Conservation (phyloP, 2,113 vertebrate genomes). For the Microcebus ravelobensis region DNA sequence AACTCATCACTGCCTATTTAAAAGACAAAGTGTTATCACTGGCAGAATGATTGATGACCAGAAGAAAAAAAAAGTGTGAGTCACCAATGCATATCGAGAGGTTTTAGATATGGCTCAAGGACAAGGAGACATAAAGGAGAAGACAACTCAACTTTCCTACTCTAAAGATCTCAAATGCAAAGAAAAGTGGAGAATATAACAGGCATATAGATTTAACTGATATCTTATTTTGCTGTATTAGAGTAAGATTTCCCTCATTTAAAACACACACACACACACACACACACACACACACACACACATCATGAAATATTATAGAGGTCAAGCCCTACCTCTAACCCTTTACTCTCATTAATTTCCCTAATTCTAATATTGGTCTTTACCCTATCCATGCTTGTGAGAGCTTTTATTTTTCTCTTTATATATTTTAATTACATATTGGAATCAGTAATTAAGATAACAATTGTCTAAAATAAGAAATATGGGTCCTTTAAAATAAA, state of each 20-base stretch:
- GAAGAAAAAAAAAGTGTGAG: constrained; percentile 72
- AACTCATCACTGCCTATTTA: constrained; percentile 62
- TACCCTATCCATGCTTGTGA: not conserved
- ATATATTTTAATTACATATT: not conserved
- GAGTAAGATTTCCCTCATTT: not conserved
- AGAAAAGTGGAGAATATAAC: not conserved
- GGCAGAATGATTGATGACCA: constrained; percentile 71
- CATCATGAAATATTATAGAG: not conserved
- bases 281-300: too few relatives aligned
- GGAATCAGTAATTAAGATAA: constrained; percentile 1
- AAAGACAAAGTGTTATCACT: constrained; percentile 68
- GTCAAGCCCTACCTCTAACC: not conserved
- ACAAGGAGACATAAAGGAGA: not conserved
- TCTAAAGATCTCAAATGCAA: not conserved
- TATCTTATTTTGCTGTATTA: not conserved
- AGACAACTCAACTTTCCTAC: not conserved
- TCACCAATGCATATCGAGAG: constrained; percentile 13
- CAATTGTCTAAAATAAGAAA: not conserved
- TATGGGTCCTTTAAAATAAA: not conserved
- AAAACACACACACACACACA: too few relatives aligned
- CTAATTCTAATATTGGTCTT: not conserved
- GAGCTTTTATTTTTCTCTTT: constrained; percentile 12
- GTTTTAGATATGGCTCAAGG: not conserved
- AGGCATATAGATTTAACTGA: not conserved
- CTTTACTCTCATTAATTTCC: not conserved